Percentiles rank a stretch among this genome's conserved stretches.
These are phyloP conservation scores for Habrosyne pyritoides DNA, from an alignment of 2,888 invertebrate genomes.

Conservation along the genomic window DNA sequence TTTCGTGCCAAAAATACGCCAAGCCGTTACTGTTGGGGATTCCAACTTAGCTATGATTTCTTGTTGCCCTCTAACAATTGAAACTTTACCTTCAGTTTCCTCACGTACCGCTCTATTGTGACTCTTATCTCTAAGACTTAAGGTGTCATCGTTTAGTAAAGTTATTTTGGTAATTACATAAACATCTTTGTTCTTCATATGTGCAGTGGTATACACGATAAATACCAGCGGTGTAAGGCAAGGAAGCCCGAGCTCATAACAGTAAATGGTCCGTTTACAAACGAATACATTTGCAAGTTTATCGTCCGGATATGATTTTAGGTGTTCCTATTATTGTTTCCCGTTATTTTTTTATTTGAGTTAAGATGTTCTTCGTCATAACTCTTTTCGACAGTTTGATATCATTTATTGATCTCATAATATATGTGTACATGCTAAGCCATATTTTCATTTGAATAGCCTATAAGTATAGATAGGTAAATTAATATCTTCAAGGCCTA, in stretches of 20 bases:
- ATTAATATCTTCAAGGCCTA: too few species aligned
- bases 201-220: conserved; percentile 51
- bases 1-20: conserved; percentile 62
- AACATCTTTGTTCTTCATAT: conserved; percentile 19
- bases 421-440: background rate
- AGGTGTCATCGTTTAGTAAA: conserved; percentile 4
- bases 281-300: conserved; percentile 64
- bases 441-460: background rate
- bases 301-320: conserved; percentile 56
- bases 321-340: conserved; percentile 37
- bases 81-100: conserved; percentile 19
- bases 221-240: conserved; percentile 50
- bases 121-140: conserved; percentile 10
- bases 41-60: conserved; percentile 57
- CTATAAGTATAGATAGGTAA: too few species aligned
- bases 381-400: background rate
- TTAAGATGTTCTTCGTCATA: conserved; percentile 3
- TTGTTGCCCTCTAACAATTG: conserved; percentile 38
- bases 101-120: background rate
- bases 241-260: conserved; percentile 58
- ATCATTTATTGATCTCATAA: background rate
- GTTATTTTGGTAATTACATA: conserved; percentile 1
- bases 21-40: conserved; percentile 34
- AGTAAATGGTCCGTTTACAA: conserved; percentile 66
- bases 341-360: conserved; percentile 23